Percentiles rank a stretch among this genome's conserved stretches.
Conservation (phyloP, 2,888 invertebrate species). For the Ophion costatus region DNA sequence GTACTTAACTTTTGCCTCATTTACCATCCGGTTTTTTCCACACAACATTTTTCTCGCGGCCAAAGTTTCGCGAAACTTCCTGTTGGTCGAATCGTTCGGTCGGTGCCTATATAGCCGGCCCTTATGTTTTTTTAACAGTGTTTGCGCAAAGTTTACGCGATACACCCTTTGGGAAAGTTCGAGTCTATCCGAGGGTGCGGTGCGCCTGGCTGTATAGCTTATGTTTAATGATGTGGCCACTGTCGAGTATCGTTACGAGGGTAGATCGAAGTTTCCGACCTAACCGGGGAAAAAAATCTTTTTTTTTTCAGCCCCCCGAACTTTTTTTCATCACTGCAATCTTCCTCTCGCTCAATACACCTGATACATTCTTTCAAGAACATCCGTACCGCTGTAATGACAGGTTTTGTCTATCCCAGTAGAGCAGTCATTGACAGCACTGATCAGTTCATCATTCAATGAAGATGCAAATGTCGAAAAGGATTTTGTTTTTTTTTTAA, state of each 20-base stretch:
- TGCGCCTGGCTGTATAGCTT: neutral
- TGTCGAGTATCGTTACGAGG: neutral
- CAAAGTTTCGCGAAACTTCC: neutral
- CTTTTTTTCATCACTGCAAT: neutral
- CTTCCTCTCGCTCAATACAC: neutral
- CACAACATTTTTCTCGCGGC: neutral
- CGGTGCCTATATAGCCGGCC: neutral
- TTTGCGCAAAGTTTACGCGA: neutral
- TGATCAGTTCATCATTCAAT: too few species aligned
- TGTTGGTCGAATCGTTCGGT: neutral
- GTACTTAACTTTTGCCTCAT: neutral
- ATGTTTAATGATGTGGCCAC: neutral
- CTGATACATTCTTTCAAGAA: neutral
- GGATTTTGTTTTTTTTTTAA: neutral
- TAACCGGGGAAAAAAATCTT: neutral
- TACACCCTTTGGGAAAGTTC: neutral
- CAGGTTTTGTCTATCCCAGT: too few species aligned
- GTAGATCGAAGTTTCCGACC: neutral
- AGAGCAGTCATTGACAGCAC: too few species aligned
- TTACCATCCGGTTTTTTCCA: neutral
- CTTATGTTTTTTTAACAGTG: neutral
- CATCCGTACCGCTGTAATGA: too few species aligned
- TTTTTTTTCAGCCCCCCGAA: neutral
- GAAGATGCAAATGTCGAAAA: neutral
- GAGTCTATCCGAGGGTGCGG: neutral